Percentiles rank a stretch among this genome's conserved stretches.
These are phyloP conservation scores for Neotoxoptera formosana DNA, from an alignment of 1,140 invertebrate species.

Conservation along the genomic window DNA sequence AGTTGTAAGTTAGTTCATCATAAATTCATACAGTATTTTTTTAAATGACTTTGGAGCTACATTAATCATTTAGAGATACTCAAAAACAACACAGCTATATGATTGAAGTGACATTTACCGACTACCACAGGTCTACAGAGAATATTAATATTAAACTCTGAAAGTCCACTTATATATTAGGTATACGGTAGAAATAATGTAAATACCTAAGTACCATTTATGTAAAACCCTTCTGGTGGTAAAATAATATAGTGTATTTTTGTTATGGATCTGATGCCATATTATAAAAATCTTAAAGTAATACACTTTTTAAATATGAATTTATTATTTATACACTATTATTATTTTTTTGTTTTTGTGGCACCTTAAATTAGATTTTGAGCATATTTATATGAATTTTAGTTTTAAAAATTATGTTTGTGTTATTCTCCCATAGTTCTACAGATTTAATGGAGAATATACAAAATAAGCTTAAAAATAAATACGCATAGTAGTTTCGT, in stretches of 20 bases:
- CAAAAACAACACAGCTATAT: neutral
- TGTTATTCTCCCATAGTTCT: too few species aligned
- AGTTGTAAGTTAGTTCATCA: neutral
- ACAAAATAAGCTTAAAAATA: too few species aligned
- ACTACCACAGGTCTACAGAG: neutral
- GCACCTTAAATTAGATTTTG: too few species aligned
- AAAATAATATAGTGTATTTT: neutral
- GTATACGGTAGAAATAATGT: neutral
- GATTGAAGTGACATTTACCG: neutral
- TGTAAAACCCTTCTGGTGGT: neutral
- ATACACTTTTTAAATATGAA: neutral
- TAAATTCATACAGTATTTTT: neutral
- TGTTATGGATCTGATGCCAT: neutral
- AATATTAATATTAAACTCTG: slow-evolving; percentile 10
- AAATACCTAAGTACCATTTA: neutral
- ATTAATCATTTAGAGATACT: slow-evolving; percentile 12
- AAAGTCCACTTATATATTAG: neutral
- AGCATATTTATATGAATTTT: too few species aligned
- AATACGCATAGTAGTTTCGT: neutral
- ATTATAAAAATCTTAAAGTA: neutral
- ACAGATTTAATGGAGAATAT: too few species aligned
- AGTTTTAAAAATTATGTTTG: too few species aligned
- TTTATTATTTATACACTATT: neutral
- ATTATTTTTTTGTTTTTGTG: too few species aligned
- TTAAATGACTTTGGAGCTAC: neutral